Evolutionary conservation across 2,113 vertebrate genomes (phyloP).

Genomic region (Apus apus): DNA sequence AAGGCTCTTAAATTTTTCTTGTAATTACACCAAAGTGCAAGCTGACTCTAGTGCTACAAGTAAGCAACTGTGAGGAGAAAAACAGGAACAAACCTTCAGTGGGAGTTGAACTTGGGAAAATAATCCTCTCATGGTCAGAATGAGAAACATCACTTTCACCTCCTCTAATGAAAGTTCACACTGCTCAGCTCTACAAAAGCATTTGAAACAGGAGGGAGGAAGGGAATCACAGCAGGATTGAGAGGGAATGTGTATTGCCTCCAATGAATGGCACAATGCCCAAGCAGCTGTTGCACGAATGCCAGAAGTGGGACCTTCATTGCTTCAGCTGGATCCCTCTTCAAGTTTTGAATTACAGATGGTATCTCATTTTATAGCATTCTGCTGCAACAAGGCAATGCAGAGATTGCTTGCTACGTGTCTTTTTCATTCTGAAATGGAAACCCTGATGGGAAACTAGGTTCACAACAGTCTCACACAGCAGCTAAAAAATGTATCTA

Average conservation of each 20-base stretch:
- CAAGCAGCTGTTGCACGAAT: constrained; percentile 55
- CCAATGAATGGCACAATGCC: constrained; percentile 56
- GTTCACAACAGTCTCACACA: background rate
- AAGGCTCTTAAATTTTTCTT: background rate
- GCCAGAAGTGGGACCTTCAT: constrained; percentile 37
- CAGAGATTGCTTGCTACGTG: constrained; percentile 9
- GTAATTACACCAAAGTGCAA: background rate
- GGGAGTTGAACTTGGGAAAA: background rate
- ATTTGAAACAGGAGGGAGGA: constrained; percentile 32
- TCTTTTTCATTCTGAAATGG: constrained; percentile 57
- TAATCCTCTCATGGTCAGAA: constrained; percentile 6
- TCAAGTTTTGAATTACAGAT: constrained; percentile 53
- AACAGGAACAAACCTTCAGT: background rate
- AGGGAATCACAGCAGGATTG: constrained; percentile 41
- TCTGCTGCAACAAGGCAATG: background rate
- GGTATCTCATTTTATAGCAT: constrained; percentile 26
- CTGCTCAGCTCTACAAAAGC: background rate
- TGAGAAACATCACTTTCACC: background rate
- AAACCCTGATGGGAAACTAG: constrained; percentile 42
- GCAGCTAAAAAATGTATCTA: background rate
- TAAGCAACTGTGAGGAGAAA: background rate
- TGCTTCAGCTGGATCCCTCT: constrained; percentile 47
- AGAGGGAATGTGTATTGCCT: constrained; percentile 26
- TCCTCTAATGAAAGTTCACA: constrained; percentile 3
- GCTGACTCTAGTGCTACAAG: background rate